Evolutionary conservation across 1,140 invertebrate species (phyloP).

Genomic region (Trypoxylus dichotomus): DNA sequence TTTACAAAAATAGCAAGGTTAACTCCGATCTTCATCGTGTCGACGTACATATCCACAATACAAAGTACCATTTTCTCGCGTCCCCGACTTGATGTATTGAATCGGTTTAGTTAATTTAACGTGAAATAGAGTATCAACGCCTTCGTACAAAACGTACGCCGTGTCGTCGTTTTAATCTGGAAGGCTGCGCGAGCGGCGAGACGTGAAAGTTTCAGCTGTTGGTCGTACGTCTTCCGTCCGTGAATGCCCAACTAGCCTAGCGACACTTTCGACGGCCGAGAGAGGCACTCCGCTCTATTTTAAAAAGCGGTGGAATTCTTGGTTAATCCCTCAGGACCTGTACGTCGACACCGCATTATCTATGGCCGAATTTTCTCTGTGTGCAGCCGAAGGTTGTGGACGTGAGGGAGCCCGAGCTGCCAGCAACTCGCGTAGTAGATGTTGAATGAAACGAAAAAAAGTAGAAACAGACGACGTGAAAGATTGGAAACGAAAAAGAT

Average conservation of each 20-base stretch:
- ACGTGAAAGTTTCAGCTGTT: constrained; percentile 33
- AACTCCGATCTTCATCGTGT: too few species aligned
- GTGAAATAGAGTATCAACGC: constrained; percentile 16
- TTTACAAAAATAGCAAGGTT: too few species aligned
- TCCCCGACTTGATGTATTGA: constrained; percentile 13
- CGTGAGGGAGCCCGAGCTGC: neutral
- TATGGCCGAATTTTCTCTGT: constrained; percentile 20
- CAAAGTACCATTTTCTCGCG: neutral
- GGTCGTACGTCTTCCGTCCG: constrained; percentile 33
- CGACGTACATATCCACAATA: too few species aligned
- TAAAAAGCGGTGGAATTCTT: constrained; percentile 34
- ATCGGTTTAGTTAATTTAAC: constrained; percentile 19
- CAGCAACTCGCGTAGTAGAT: neutral
- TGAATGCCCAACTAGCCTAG: neutral
- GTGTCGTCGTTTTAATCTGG: neutral
- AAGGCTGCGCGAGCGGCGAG: neutral
- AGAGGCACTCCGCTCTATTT: constrained; percentile 28
- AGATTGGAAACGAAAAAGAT: too few species aligned
- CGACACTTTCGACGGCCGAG: neutral
- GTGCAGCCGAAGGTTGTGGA: neutral
- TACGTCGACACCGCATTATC: constrained; percentile 33
- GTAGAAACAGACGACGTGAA: too few species aligned
- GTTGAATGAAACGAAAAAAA: neutral
- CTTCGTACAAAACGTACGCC: neutral
- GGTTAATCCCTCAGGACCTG: constrained; percentile 35